Evolutionary conservation across 2,797 vertebrate genomes (phyloP).

Genomic region (Argentina silus): DNA sequence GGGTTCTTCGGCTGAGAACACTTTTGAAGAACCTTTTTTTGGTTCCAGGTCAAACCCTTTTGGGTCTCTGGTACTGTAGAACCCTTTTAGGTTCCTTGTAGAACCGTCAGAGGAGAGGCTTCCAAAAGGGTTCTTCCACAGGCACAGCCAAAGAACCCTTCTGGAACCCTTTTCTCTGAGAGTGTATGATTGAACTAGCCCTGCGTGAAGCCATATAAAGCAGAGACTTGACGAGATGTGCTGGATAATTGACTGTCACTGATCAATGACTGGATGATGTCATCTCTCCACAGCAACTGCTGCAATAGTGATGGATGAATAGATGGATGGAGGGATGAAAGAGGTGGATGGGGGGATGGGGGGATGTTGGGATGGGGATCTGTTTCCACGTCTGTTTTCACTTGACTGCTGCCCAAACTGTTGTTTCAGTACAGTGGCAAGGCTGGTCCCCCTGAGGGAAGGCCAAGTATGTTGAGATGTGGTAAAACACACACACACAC

Average conservation of each 20-base stretch:
- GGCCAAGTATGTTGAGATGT: not conserved
- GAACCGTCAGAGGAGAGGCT: not conserved
- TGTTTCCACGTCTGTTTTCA: conserved; percentile 18
- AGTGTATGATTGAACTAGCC: too few species aligned
- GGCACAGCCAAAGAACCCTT: too few species aligned
- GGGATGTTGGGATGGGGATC: not conserved
- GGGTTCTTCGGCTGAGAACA: too few species aligned
- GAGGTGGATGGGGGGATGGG: not conserved
- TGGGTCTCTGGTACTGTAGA: too few species aligned
- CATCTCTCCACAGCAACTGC: not conserved
- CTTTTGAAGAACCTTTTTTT: too few species aligned
- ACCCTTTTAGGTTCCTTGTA: too few species aligned
- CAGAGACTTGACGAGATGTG: not conserved
- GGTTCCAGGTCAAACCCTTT: too few species aligned
- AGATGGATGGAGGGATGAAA: not conserved
- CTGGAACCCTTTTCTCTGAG: too few species aligned
- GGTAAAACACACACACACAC: not conserved
- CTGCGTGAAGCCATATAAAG: not conserved
- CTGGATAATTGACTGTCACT: not conserved
- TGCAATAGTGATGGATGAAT: not conserved
- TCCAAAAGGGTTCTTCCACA: not conserved
- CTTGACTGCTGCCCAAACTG: conserved; percentile 18
- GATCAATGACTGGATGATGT: not conserved
- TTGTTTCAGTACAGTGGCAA: conserved; percentile 18
- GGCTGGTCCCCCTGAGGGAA: not conserved